Evolutionary conservation across 2,797 vertebrate species (phyloP).

Genomic region (Ceyx erithaca): DNA sequence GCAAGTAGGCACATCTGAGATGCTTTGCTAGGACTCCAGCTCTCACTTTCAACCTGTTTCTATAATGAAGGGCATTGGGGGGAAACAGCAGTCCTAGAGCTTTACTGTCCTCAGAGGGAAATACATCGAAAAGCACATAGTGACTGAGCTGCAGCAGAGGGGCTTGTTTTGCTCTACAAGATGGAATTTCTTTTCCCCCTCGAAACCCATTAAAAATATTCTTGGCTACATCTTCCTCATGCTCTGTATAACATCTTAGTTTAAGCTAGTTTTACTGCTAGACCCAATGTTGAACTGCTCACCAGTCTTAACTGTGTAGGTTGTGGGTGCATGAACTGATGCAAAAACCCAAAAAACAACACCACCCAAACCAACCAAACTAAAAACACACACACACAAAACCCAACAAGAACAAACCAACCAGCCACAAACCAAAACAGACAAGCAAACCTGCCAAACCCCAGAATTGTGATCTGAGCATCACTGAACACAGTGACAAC

Average conservation of each 20-base stretch:
- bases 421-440: too few species aligned
- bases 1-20: not conserved
- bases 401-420: too few species aligned
- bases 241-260: not conserved
- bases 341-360: too few species aligned
- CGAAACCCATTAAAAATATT: not conserved
- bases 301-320: not conserved
- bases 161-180: not conserved
- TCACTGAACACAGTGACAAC: not conserved
- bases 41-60: not conserved
- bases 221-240: not conserved
- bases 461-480: not conserved
- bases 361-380: too few species aligned
- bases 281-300: not conserved
- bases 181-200: not conserved
- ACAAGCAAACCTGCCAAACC: too few species aligned
- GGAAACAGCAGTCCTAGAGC: not conserved
- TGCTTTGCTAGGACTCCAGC: not conserved
- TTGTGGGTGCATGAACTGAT: not conserved
- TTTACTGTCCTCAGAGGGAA: not conserved
- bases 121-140: rapidly evolving
- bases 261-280: not conserved
- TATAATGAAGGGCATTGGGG: not conserved
- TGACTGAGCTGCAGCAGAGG: not conserved
- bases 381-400: too few species aligned